Conservation (phyloP, 2,888 invertebrate species). For the Drosophila kokeensis region DNA sequence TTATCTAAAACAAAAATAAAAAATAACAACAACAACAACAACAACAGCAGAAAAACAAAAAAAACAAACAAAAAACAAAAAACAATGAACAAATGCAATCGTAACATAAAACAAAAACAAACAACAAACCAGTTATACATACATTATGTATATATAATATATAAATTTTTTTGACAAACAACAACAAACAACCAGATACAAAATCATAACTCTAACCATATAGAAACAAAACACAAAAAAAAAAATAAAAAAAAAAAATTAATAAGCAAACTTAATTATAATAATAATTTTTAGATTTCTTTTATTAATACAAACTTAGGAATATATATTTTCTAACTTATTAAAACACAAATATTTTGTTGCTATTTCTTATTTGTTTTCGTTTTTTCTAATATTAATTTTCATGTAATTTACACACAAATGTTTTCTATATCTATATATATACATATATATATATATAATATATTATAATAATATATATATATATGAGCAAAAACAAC, state of each 20-base stretch:
- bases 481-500: constrained; percentile 21
- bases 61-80: constrained; percentile 57
- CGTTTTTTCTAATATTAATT: constrained; percentile 23
- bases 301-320: constrained; percentile 32
- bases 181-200: constrained; percentile 41
- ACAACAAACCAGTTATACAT: constrained; percentile 56
- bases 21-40: constrained; percentile 17
- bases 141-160: constrained; percentile 39
- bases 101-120: constrained; percentile 32
- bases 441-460: constrained; percentile 38
- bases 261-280: constrained; percentile 33
- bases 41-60: constrained; percentile 19
- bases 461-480: constrained; percentile 16
- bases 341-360: constrained; percentile 41
- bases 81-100: constrained; percentile 14
- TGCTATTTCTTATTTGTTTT: constrained; percentile 45
- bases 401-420: constrained; percentile 25
- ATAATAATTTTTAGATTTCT: constrained; percentile 43
- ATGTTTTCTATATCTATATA: constrained; percentile 44
- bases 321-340: constrained; percentile 29
- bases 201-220: constrained; percentile 49
- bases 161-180: constrained; percentile 37
- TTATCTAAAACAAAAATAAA: constrained; percentile 73
- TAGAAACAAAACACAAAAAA: constrained; percentile 20
- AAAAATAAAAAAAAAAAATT: constrained; percentile 10